Conservation (phyloP, 2,888 invertebrate species). For the Oscheius sp. region DNA sequence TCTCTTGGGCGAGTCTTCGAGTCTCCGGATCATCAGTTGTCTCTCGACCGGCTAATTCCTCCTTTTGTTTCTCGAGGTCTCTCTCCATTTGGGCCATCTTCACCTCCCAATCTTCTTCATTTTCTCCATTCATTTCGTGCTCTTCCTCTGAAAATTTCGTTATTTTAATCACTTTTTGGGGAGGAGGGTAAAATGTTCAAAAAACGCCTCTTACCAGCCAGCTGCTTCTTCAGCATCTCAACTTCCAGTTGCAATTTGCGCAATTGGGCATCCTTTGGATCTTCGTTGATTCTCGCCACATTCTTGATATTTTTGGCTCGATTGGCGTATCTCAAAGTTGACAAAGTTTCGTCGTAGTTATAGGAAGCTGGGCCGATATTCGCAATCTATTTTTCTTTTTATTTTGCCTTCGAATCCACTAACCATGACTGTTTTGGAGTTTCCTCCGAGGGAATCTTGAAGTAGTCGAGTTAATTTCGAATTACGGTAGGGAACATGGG, state of each 20-base stretch:
- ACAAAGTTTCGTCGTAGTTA: constrained; percentile 96
- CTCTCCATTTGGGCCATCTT: constrained; percentile 73
- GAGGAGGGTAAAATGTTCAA: too few relatives aligned
- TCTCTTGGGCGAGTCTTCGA: constrained; percentile 35
- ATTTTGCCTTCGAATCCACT: not conserved
- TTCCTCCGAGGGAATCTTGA: constrained; percentile 85
- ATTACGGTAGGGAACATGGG: constrained; percentile 96
- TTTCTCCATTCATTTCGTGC: constrained; percentile 44
- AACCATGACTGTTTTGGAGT: constrained; percentile 75
- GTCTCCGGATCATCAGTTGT: constrained; percentile 44
- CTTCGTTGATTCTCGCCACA: constrained; percentile 83
- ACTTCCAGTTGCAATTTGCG: constrained; percentile 96
- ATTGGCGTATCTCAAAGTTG: constrained; percentile 90
- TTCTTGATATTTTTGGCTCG: constrained; percentile 88
- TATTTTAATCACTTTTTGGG: not conserved
- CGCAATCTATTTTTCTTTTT: constrained; percentile 80
- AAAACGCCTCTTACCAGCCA: constrained; percentile 74
- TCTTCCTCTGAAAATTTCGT: constrained; percentile 31
- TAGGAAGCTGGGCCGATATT: constrained; percentile 94
- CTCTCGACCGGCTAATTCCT: constrained; percentile 71
- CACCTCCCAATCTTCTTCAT: constrained; percentile 65
- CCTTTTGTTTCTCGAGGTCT: constrained; percentile 70
- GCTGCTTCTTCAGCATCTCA: constrained; percentile 85
- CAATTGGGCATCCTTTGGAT: constrained; percentile 93
- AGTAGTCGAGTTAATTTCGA: constrained; percentile 92